Evolutionary conservation across 1,140 invertebrate species (phyloP).

Genomic region (Plutomurus gul): DNA sequence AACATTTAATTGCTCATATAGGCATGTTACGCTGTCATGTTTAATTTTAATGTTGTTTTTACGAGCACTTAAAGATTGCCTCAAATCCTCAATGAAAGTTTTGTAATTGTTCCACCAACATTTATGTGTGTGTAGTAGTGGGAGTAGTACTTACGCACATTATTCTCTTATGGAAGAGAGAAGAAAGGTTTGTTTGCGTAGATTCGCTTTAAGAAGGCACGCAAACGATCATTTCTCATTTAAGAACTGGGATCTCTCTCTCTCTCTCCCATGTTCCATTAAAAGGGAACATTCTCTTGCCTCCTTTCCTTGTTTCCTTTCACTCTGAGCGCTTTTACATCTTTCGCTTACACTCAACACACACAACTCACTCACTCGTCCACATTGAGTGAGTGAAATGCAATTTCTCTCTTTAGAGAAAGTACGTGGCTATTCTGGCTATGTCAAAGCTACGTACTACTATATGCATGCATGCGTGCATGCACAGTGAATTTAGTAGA

Average conservation of each 20-base stretch:
- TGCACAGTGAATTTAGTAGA: neutral
- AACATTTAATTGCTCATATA: neutral
- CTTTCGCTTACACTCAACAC: too few species aligned
- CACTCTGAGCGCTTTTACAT: neutral
- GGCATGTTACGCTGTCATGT: neutral
- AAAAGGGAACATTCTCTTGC: neutral
- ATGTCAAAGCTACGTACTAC: too few species aligned
- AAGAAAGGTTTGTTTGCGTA: neutral
- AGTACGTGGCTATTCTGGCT: too few species aligned
- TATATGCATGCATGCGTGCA: too few species aligned
- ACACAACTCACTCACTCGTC: too few species aligned
- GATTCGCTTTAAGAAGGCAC: neutral
- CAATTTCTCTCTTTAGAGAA: too few species aligned
- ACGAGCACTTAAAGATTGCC: neutral
- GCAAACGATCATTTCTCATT: neutral
- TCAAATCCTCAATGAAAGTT: neutral
- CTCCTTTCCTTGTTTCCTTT: neutral
- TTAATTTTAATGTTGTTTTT: conserved; percentile 18
- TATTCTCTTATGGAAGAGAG: too few species aligned
- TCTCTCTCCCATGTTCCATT: neutral
- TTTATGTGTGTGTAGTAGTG: neutral
- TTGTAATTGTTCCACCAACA: neutral
- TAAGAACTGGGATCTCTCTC: neutral
- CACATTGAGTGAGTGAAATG: too few species aligned
- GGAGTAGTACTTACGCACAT: neutral